A percentile compares a stretch with the other conserved stretches of the same genome.
phyloP scores from a whole-genome alignment of 2,113 vertebrate species.

The Bufo gargarizans region DNA sequence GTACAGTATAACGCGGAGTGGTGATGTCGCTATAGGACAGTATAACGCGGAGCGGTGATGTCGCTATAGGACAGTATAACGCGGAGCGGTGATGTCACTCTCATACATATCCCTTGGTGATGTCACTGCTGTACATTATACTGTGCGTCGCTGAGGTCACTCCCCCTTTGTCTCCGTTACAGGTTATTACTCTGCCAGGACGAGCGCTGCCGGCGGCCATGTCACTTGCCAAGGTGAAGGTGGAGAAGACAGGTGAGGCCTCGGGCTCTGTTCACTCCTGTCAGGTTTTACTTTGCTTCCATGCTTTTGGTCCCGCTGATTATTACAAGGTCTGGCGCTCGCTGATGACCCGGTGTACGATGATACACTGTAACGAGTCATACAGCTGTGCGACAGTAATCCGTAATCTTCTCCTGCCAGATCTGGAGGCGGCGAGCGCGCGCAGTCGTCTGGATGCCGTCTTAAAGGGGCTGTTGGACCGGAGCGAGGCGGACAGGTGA shows the following conservation, averaged over 20 bases:
- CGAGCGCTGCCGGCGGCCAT: conserved; percentile 60
- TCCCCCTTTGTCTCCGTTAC: background rate
- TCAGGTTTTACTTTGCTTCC: no score
- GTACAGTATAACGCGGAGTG: no score
- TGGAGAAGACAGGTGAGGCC: conserved; percentile 78
- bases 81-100: no score
- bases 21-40: no score
- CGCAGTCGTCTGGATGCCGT: conserved; percentile 77
- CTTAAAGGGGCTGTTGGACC: conserved; percentile 78
- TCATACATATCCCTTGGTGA: background rate
- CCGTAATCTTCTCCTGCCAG: conserved; percentile 57
- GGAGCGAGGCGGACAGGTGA: conserved; percentile 76
- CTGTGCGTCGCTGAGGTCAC: no score
- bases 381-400: background rate
- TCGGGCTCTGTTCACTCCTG: background rate
- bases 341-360: background rate
- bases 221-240: conserved; percentile 81
- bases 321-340: no score
- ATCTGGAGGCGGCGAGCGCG: conserved; percentile 70
- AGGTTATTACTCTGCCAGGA: background rate
- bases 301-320: no score
- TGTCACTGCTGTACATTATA: background rate
- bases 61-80: background rate
- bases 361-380: background rate
- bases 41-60: no score